Evolutionary conservation across 2,888 invertebrate genomes (phyloP), one percentile per base, ranked within the genome.

Genomic region (Biston betularia): DNA sequence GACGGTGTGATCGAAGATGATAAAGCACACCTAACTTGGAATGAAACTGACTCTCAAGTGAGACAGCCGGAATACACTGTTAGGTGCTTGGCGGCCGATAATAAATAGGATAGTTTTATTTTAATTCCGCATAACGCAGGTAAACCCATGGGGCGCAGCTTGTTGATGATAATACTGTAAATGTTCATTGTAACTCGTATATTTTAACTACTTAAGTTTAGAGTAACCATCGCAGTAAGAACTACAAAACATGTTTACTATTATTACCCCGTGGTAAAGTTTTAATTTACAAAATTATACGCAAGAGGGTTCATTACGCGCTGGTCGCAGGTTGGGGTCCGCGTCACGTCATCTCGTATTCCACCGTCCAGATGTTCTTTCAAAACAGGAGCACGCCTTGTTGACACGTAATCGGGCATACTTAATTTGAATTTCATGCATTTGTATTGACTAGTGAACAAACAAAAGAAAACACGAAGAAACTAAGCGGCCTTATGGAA

Each of bases 381-480:
- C 46, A 60, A 65, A 69, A 57, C 46, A 64, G 60, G 62, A 57
- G 44, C 63, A 64, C 55, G 48, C 33, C 60, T 62, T 66, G 52
- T 57, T 72, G 63, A 60, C 62, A 61, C 61, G 58, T 68, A 64
- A 66, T 63, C 40, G 10, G 52, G 49, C 45, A 71, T 69, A 24
- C 24, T 24, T 24, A 53, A 71, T 69, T 69, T 71, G 68, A 73
- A 73, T 68, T 73, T 71, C 71, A 68, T 44, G 44, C 38, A 52
- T 40, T n/a, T 33, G n/a, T 46, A 44, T 59, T 24, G 58, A 60
- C 35, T 55, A 50, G 33, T 9, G 38, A 42, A 38, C 46, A 42
- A 62, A 56, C 45, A 63, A 55, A 69, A 68, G 44, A 59, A 68
- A 59, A 54, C 24, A 12, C 12, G 40, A 42, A 42, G 54, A 42